Evolutionary conservation across 1,140 invertebrate genomes (phyloP).

Genomic region (Drosophila sproati): DNA sequence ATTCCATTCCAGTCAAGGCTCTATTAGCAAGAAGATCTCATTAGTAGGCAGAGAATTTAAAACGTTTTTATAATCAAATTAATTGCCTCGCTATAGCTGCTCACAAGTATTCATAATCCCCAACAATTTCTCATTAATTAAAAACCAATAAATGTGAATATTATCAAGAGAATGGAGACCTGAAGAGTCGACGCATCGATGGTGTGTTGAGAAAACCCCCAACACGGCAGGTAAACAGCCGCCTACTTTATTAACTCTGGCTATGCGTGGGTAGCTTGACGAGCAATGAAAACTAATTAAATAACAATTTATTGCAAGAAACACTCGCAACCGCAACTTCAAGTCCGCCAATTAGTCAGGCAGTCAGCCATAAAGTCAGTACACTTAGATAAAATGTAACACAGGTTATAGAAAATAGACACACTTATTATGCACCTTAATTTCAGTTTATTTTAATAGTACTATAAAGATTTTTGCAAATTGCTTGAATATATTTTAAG

Average conservation of each 20-base stretch:
- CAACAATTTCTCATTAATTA: constrained; percentile 77
- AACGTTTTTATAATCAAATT: constrained; percentile 76
- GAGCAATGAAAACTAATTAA: constrained; percentile 76
- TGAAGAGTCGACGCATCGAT: not conserved
- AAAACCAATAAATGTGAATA: constrained; percentile 75
- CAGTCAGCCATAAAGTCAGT: not conserved
- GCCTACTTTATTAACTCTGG: constrained; percentile 43
- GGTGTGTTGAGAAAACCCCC: not conserved
- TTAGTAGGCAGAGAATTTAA: constrained; percentile 31
- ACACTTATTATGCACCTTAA: too few species aligned
- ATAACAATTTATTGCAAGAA: constrained; percentile 73
- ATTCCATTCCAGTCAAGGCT: not conserved
- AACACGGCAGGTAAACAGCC: constrained; percentile 45
- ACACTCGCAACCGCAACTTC: constrained; percentile 6
- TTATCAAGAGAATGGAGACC: constrained; percentile 31
- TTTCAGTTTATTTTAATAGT: too few species aligned
- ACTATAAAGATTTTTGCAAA: too few species aligned
- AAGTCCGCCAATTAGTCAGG: constrained; percentile 11
- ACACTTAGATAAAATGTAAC: not conserved
- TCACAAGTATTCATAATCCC: constrained; percentile 70
- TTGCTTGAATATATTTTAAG: too few species aligned
- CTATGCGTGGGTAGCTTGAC: constrained; percentile 52
- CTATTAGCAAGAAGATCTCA: constrained; percentile 7
- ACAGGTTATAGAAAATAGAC: not conserved
- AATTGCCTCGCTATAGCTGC: constrained; percentile 64